phyloP scores from a whole-genome alignment of 2,113 vertebrate genomes.

The Gobiocypris rarus region DNA sequence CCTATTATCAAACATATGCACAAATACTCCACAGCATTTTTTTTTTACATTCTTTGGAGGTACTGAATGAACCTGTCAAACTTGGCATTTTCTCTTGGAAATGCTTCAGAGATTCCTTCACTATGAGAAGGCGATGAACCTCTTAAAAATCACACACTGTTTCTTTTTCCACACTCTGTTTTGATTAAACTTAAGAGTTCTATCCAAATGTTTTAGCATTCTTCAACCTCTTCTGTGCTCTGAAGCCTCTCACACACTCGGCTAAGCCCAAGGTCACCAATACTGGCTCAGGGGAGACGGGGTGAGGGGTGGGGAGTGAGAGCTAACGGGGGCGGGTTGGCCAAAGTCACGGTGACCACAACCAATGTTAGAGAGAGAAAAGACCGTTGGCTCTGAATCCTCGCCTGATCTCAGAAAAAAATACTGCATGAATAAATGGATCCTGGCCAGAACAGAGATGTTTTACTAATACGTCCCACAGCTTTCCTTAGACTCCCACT shows the following conservation, averaged over 20 bases:
- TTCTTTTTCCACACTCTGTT: conserved; percentile 44
- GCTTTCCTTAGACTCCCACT: neutral
- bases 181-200: conserved; percentile 5
- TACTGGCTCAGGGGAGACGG: conserved; percentile 35
- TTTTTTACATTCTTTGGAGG: conserved; percentile 4
- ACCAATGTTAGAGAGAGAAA: conserved; percentile 63
- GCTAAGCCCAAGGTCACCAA: conserved; percentile 68
- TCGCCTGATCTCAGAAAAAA: neutral
- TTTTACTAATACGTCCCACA: neutral
- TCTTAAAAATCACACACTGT: conserved; percentile 22
- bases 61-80: neutral
- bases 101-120: conserved; percentile 15
- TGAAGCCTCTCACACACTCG: neutral
- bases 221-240: neutral
- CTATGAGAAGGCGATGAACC: neutral
- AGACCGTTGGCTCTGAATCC: conserved; percentile 48
- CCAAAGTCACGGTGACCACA: conserved; percentile 80
- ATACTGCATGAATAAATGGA: neutral
- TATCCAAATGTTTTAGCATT: conserved; percentile 28
- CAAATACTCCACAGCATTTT: neutral
- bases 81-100: neutral
- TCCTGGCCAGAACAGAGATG: neutral
- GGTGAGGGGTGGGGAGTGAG: conserved; percentile 50
- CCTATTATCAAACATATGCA: neutral
- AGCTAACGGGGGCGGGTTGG: conserved; percentile 41